Evolutionary conservation across 2,888 invertebrate genomes (phyloP), one percentile per base, ranked within the genome.

Genomic region (Lumbricus terrestris): DNA sequence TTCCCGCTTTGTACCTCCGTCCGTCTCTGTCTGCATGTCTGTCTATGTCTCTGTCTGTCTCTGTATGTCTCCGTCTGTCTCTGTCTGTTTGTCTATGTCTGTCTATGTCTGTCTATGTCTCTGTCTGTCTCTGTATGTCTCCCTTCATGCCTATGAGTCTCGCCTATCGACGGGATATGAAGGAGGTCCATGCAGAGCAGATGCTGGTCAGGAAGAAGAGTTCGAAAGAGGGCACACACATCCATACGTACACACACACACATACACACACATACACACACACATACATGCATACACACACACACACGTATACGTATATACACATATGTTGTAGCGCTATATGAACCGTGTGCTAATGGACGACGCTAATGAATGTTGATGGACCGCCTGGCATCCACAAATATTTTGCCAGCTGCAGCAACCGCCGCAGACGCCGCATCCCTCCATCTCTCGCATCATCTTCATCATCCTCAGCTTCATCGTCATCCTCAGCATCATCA

Each of bases 391-490:
- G 85, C 85, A 85, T 85, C 35, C 85, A 35, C 35, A 85, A 85
- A 85, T 85, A 85, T 85, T 85, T 85, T 23, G 85, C 85, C 85
- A 85, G 85, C 85, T 85, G 85, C 85, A 33, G 35, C 85, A 37
- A 5, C 35, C 16, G 35, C 4, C 83, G n/a, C n/a, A n/a, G n/a
- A n/a, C n/a, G 4, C 34, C 15, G 82, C 34, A 37, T 35, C 85
- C 34, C 35, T 20, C 85, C 47, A 5, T 47, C 47, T 47, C 47
- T 20, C 85, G 29, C 15, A 11, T 15, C 15, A 6, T 40, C 40
- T 40, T 40, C 15, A 6, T 13, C 85, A 35, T 35, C 85, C 0
- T 23, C 35, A 18, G 34, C 5, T n/a, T 18, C 23, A 15, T 4
- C 69, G 11, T 8, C n/a, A 13, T 29, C 69, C 11, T 8, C n/a